A percentile compares a stretch with the other conserved stretches of the same genome.
Conservation (phyloP, 2,113 vertebrate genomes). For the Tonatia bakeri region DNA sequence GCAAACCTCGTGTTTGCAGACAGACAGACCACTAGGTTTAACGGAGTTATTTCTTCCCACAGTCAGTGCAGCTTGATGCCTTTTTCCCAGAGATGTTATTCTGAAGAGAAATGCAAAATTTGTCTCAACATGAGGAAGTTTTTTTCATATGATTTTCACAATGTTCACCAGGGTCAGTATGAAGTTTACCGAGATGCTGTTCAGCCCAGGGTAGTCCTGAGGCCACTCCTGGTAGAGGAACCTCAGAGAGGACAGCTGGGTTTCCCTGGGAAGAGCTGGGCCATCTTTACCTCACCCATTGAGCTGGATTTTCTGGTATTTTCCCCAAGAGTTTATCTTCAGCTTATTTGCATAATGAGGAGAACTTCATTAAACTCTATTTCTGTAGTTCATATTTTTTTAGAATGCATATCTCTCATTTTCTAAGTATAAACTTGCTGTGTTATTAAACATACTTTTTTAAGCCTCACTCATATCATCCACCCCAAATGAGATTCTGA, state of each 20-base stretch:
- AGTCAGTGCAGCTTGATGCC: neutral
- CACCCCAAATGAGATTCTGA: neutral
- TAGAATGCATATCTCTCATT: neutral
- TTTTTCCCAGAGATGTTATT: neutral
- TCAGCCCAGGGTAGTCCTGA: fast-evolving
- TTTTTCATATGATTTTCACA: neutral
- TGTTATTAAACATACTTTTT: neutral
- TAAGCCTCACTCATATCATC: neutral
- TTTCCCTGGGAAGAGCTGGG: neutral
- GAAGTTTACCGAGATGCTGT: neutral
- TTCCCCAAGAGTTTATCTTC: neutral
- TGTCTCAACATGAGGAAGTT: no score
- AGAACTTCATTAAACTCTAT: neutral
- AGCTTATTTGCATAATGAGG: neutral
- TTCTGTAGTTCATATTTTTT: neutral
- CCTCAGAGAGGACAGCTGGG: fast-evolving
- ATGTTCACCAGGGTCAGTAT: no score
- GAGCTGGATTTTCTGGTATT: neutral
- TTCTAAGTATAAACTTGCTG: neutral
- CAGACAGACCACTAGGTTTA: neutral
- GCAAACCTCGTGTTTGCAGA: neutral
- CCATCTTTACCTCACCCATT: fast-evolving
- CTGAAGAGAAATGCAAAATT: neutral
- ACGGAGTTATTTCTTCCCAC: neutral
- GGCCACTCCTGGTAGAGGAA: fast-evolving